Evolutionary conservation across 2,888 invertebrate genomes (phyloP).

Genomic region (Andrena bicolor): DNA sequence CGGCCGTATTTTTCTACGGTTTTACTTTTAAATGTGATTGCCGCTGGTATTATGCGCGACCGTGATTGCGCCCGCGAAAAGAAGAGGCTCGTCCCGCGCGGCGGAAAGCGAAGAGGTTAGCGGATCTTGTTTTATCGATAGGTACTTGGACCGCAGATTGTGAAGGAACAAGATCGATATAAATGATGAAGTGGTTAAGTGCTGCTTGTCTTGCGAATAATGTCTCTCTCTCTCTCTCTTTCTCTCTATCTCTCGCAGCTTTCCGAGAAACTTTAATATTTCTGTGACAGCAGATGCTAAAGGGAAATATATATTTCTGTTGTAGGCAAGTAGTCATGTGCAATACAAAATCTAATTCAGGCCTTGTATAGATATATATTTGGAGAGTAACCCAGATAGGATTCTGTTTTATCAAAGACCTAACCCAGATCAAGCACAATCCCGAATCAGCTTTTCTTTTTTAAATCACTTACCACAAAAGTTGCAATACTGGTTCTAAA

Average conservation of each 20-base stretch:
- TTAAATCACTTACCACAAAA: no score
- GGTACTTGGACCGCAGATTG: not conserved
- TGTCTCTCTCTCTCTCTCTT: no score
- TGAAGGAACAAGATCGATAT: not conserved
- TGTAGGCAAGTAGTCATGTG: no score
- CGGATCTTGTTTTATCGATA: conserved; percentile 13
- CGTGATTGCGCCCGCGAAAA: conserved; percentile 17
- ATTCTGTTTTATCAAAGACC: no score
- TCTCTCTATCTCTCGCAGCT: not conserved
- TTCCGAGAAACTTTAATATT: not conserved
- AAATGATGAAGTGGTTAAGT: not conserved
- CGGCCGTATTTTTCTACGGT: conserved; percentile 46
- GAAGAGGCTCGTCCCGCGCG: not conserved
- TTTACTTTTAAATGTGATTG: conserved; percentile 44
- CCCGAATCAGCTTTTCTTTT: no score
- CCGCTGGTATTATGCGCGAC: conserved; percentile 25
- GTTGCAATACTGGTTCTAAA: no score
- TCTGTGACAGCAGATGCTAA: no score
- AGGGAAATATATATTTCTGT: no score
- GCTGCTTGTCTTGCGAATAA: not conserved
- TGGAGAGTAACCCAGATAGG: no score
- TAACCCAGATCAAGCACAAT: no score
- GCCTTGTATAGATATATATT: no score
- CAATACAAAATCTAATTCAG: no score
- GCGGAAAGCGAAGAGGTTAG: not conserved